Percentiles rank a stretch among this genome's conserved stretches.
These are phyloP conservation scores for Squalus acanthias DNA, from an alignment of 2,797 vertebrate genomes.

Conservation along the genomic window DNA sequence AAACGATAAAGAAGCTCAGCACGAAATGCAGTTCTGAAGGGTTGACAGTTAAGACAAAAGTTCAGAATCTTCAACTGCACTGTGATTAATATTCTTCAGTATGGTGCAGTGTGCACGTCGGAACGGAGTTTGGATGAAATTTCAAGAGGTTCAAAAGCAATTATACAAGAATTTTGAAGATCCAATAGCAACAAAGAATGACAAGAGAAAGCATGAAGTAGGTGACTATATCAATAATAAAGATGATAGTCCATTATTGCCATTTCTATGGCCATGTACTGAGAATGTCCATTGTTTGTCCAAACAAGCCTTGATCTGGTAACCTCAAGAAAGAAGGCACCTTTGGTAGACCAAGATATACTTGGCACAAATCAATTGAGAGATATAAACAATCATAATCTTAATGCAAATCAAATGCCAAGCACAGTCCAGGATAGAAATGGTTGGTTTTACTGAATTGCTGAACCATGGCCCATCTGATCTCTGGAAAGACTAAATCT, in stretches of 20 bases:
- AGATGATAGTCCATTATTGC: too few relatives aligned
- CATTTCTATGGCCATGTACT: neutral
- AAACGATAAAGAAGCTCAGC: neutral
- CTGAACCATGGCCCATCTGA: neutral
- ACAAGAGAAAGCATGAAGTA: neutral
- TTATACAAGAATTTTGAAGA: neutral
- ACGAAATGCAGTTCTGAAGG: neutral
- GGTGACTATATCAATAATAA: neutral
- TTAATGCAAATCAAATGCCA: neutral
- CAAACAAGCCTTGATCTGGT: neutral
- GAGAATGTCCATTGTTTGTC: neutral
- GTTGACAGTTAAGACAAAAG: neutral
- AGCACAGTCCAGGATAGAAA: neutral
- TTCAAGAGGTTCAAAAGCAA: too few relatives aligned
- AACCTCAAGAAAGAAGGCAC: neutral
- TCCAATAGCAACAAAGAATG: neutral
- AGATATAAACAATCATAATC: too few relatives aligned
- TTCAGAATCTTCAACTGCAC: neutral
- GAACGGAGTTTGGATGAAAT: too few relatives aligned
- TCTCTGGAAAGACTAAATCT: neutral
- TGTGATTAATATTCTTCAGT: too few relatives aligned
- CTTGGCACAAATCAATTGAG: neutral
- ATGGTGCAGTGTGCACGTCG: too few relatives aligned
- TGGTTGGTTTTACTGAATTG: neutral
- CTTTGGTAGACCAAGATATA: neutral